Evolutionary conservation across 2,888 invertebrate genomes (phyloP), one percentile per base, ranked within the genome.

Genomic region (Hipparchia sbordonii): DNA sequence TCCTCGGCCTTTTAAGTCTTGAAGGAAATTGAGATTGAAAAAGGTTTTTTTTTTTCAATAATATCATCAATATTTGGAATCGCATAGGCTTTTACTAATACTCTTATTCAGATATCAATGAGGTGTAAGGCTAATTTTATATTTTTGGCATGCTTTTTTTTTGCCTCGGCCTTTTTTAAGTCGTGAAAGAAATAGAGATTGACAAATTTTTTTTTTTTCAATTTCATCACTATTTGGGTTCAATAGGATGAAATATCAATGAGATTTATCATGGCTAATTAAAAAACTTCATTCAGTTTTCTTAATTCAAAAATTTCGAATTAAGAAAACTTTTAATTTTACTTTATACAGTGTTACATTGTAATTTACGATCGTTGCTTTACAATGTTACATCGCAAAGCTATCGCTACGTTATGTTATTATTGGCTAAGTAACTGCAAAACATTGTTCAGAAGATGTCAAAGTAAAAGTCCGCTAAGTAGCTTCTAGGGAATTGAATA

Each of bases 401-500:
- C 59, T 33, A 13, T 48, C 51, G 3, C 12, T 54, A 39, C 54
- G 4, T 8, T n/a, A 12, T 12, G 1, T 54, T 54, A 12, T 2
- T n/a, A 12, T 68, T 46, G 46, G 67, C 46, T 56, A 67, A 67
- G 45, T 13, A 45, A 51, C 48, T 13, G 46, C 59, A 60, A 13
- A 54, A 65, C 69, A 61, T 66, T 63, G 65, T 72, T 46, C 65
- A 67, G 63, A 72, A 67, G 69, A 67, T 62, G 71, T 72, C 57
- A 73, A 72, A 72, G 73, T 74, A 77, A 76, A 72, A 76, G 73
- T 75, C 71, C 73, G 66, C 76, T 79, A 77, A 77, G 73, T 76
- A 79, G 81, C 79, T 73, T 78, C 82, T 75, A 76, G 85, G 83
- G 86, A 88, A 89, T 90, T 87, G 89, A 89, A 90, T 90, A 90